Evolutionary conservation across 92 coral and sea anemone genomes (phyloP).

Genomic region (Epizoanthus illoricatus): DNA sequence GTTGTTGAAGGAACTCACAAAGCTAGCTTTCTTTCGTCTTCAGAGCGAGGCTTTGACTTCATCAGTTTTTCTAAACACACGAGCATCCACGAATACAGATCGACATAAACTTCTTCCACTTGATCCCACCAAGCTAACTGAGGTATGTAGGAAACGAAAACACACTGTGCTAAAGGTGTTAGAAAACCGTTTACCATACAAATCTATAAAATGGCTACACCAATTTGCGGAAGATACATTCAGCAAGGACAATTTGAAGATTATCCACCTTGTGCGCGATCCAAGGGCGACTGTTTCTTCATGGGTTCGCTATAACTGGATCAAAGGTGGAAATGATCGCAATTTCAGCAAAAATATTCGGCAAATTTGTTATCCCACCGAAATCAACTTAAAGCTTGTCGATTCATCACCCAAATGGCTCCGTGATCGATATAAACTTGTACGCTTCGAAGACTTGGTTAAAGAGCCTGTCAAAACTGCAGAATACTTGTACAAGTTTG

Average conservation of each 20-base stretch:
- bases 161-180: constrained; percentile 32
- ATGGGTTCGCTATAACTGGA: constrained; percentile 36
- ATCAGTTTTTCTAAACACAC: not conserved
- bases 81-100: not conserved
- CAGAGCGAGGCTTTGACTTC: constrained; percentile 12
- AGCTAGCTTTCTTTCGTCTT: not conserved
- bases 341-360: not conserved
- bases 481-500: constrained; percentile 42
- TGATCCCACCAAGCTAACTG: not conserved
- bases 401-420: not conserved
- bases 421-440: constrained; percentile 35
- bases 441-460: constrained; percentile 30
- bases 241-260: not conserved
- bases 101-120: not conserved
- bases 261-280: constrained; percentile 47
- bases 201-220: constrained; percentile 14
- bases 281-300: constrained; percentile 31
- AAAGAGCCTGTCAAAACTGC: constrained; percentile 21
- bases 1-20: not conserved
- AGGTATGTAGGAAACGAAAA: not conserved
- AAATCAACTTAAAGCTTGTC: constrained; percentile 6
- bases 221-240: not conserved
- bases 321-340: constrained; percentile 19
- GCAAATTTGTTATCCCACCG: constrained; percentile 26
- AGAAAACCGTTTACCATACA: constrained; percentile 27